Conservation (phyloP, 2,113 vertebrate genomes). For the Bambusicola thoracicus region DNA sequence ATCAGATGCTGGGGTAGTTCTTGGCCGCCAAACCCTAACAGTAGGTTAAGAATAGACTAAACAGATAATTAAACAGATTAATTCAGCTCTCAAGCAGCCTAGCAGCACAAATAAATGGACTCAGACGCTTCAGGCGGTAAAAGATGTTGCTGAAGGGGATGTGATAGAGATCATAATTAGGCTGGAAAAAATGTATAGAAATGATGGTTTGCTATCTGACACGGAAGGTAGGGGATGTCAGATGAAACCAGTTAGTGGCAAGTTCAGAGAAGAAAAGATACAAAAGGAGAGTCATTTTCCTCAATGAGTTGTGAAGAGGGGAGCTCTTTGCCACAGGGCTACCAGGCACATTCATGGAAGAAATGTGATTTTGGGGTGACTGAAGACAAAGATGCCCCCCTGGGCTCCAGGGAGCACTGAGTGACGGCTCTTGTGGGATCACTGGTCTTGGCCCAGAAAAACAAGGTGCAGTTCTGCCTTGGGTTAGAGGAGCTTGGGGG, state of each 20-base stretch:
- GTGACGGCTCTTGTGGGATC: neutral
- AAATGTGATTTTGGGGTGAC: neutral
- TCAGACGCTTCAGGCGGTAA: neutral
- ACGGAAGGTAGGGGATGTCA: neutral
- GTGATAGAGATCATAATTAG: constrained; percentile 4
- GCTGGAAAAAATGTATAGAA: constrained; percentile 52
- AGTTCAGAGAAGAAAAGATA: neutral
- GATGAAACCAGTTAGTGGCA: constrained; percentile 49
- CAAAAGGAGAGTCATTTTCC: neutral
- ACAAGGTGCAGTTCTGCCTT: neutral
- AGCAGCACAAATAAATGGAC: constrained; percentile 26
- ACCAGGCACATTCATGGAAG: neutral
- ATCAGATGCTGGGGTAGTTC: constrained; percentile 4
- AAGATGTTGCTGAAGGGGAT: neutral
- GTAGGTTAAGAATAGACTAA: constrained; percentile 62
- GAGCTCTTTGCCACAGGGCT: constrained; percentile 9
- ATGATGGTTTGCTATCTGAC: neutral
- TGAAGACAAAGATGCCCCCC: neutral
- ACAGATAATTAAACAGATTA: constrained; percentile 61
- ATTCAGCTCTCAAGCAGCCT: constrained; percentile 13
- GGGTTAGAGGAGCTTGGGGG: accelerated
- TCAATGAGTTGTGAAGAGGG: neutral
- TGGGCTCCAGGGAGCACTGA: neutral
- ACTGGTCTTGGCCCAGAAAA: neutral
- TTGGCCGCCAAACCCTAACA: neutral